Conservation (phyloP, 2,888 invertebrate species). For the Netelia melanura region DNA sequence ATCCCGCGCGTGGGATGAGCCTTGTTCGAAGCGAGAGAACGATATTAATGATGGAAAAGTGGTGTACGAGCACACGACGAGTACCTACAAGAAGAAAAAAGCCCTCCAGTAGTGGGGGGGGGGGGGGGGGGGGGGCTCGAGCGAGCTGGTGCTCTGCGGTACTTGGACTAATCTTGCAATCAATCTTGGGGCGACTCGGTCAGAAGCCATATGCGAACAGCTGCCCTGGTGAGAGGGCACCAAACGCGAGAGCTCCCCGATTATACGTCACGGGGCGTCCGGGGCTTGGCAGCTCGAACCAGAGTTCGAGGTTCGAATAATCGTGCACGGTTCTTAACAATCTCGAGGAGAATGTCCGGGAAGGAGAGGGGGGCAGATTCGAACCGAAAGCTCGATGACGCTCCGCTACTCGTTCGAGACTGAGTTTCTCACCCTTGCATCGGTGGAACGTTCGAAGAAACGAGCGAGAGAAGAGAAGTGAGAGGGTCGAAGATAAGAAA, state of each 20-base stretch:
- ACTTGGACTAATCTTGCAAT: constrained; percentile 82
- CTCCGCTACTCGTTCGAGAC: constrained; percentile 62
- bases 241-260: constrained; percentile 62
- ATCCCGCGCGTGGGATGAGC: constrained; percentile 38
- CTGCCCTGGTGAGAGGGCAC: constrained; percentile 73
- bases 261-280: constrained; percentile 70
- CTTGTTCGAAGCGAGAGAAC: neutral
- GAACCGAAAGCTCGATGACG: constrained; percentile 45
- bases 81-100: constrained; percentile 35
- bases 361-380: constrained; percentile 58
- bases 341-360: constrained; percentile 43
- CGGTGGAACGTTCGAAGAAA: constrained; percentile 4
- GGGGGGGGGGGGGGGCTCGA: constrained; percentile 13
- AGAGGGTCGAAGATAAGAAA: constrained; percentile 11
- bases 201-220: constrained; percentile 77
- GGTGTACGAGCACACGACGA: neutral
- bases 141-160: constrained; percentile 70
- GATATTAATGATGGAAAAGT: neutral
- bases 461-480: constrained; percentile 28
- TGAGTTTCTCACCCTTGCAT: constrained; percentile 71
- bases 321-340: neutral
- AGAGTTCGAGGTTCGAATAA: neutral
- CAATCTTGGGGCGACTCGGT: constrained; percentile 80
- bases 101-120: constrained; percentile 46
- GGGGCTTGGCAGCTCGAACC: constrained; percentile 35